A percentile compares a stretch with the other conserved stretches of the same genome.
Conservation (phyloP, 2,888 invertebrate species). For the Phaonia tiefii region DNA sequence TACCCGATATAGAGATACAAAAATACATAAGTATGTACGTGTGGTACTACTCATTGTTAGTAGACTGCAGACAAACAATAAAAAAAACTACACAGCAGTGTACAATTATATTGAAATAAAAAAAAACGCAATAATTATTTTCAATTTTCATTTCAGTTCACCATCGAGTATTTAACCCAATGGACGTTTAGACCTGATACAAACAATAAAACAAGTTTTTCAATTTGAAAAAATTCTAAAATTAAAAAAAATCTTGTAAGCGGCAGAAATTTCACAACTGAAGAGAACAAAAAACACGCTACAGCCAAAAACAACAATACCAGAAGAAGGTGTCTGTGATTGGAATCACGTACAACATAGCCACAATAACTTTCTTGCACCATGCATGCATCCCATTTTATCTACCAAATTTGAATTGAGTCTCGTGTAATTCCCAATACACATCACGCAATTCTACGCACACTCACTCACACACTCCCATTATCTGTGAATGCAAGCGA, state of each 20-base stretch:
- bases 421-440: constrained; percentile 23
- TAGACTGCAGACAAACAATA: background rate
- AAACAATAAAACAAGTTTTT: constrained; percentile 46
- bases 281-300: no score
- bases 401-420: background rate
- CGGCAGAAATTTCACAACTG: background rate
- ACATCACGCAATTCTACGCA: constrained; percentile 1
- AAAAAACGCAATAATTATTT: constrained; percentile 17
- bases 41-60: background rate
- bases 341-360: constrained; percentile 54
- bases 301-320: no score
- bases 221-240: constrained; percentile 32
- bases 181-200: constrained; percentile 30
- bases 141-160: constrained; percentile 51
- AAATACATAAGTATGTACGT: background rate
- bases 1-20: no score
- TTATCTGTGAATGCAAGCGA: constrained; percentile 55
- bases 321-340: constrained; percentile 28
- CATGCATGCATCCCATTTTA: constrained; percentile 17
- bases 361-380: background rate
- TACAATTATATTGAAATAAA: background rate
- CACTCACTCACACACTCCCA: background rate
- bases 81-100: no score
- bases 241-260: constrained; percentile 3
- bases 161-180: constrained; percentile 41